Evolutionary conservation across 2,888 invertebrate genomes (phyloP).

Genomic region (Athalia rosae): DNA sequence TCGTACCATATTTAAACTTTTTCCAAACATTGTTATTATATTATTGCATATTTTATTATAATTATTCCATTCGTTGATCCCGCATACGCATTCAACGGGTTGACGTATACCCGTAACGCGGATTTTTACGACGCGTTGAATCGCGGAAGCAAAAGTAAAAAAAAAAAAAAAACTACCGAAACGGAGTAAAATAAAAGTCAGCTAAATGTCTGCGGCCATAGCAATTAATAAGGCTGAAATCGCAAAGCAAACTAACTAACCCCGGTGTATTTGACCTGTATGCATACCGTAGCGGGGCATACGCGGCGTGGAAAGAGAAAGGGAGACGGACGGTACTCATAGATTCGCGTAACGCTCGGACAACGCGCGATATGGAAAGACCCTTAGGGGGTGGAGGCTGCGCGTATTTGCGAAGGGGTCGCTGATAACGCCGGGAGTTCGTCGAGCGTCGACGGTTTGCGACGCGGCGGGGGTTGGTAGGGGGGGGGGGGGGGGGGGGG

Average conservation of each 20-base stretch:
- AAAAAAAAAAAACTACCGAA: no score
- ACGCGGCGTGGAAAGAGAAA: background rate
- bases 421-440: slow-evolving; percentile 65
- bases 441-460: slow-evolving; percentile 52
- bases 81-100: no score
- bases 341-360: background rate
- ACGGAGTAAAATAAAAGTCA: background rate
- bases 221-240: slow-evolving; percentile 33
- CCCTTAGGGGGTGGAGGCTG: slow-evolving; percentile 59
- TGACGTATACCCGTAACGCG: no score
- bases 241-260: slow-evolving; percentile 44
- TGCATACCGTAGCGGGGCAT: slow-evolving; percentile 53
- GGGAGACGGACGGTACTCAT: background rate
- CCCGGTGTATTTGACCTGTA: slow-evolving; percentile 53
- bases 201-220: background rate
- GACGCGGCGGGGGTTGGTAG: slow-evolving; percentile 51
- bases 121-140: no score
- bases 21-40: no score
- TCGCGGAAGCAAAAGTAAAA: no score
- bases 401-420: slow-evolving; percentile 67
- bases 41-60: no score
- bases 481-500: no score
- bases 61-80: no score
- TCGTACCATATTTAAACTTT: background rate
- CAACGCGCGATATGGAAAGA: slow-evolving; percentile 47